Evolutionary conservation across 2,888 invertebrate species (phyloP), one percentile per base, ranked within the genome.

Genomic region (Platycheirus albimanus): DNA sequence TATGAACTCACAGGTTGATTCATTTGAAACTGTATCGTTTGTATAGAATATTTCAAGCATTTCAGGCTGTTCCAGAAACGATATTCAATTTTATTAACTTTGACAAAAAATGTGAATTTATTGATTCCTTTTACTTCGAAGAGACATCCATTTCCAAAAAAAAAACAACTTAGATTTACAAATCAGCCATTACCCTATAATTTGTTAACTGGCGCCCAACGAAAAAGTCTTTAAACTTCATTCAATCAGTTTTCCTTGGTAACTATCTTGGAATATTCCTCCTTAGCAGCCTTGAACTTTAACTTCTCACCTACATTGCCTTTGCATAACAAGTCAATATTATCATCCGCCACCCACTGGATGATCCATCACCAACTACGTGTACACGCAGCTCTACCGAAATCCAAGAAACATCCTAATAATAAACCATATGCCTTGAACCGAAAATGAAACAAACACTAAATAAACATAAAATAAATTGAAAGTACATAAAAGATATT

Each of bases 391-490:
- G 77, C 43, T 38, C 51, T 11, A 61, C 19, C 67, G 64, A 80
- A 58, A 58, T 58, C 58, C 56, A 63, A 64, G 63, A n/a, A 20
- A 47, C 28, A 66, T 58, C 51, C 41, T 41, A 41, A 66, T 47
- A 70, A 69, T 36, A 61, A 71, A 66, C 71, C 77, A 67, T 71
- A 81, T 66, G 81, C 77, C 81, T 38, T 33, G 41, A 77, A 71
- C 71, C 66, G 36, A 66, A 58, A 66, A 43, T 47, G 61, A 81
- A 77, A 77, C 81, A 43, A 67, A 78, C 72, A 83, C 78, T 78
- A 74, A 74, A 78, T 78, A 78, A 83, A 83, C 83, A 83, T 45
- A 52, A 83, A 83, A 78, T 83, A 83, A 83, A 83, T 83, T 83
- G 78, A 83, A 83, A 78, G 83, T 69, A 83, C 83, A 83, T 69